Conservation (phyloP, 2,888 invertebrate genomes). For the Drosophila kuntzei region DNA sequence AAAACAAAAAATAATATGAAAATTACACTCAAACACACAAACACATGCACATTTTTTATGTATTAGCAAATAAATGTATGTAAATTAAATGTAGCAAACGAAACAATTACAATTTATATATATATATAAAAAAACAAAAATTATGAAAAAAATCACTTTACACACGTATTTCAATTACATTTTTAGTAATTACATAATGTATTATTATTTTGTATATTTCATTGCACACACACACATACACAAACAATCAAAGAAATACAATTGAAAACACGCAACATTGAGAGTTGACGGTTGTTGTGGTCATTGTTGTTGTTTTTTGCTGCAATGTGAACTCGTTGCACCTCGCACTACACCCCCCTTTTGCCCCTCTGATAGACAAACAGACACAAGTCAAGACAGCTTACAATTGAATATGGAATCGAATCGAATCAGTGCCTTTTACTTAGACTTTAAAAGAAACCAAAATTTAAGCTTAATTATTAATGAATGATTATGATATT, state of each 20-base stretch:
- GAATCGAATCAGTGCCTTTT: slow-evolving; percentile 70
- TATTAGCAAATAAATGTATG: slow-evolving; percentile 62
- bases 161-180: slow-evolving; percentile 73
- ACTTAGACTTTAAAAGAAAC: slow-evolving; percentile 68
- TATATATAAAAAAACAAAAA: slow-evolving; percentile 18
- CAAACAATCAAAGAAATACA: slow-evolving; percentile 22
- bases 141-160: slow-evolving; percentile 19
- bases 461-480: slow-evolving; percentile 55
- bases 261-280: slow-evolving; percentile 44
- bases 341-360: slow-evolving; percentile 58
- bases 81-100: slow-evolving; percentile 61
- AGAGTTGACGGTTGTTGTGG: slow-evolving; percentile 67
- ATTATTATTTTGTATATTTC: slow-evolving; percentile 73
- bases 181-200: slow-evolving; percentile 77
- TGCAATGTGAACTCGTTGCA: slow-evolving; percentile 72
- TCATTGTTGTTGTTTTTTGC: slow-evolving; percentile 36
- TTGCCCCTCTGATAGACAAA: slow-evolving; percentile 7
- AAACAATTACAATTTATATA: slow-evolving; percentile 47
- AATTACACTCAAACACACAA: slow-evolving; percentile 23
- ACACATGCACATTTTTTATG: slow-evolving; percentile 43
- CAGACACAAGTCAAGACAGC: slow-evolving; percentile 20
- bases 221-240: slow-evolving; percentile 48
- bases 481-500: slow-evolving; percentile 13
- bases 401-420: slow-evolving; percentile 37
- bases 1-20: slow-evolving; percentile 18